Base-by-base conservation (phyloP, 2,113 vertebrate species). In the Machaerirhynchus nigripectus region DNA sequence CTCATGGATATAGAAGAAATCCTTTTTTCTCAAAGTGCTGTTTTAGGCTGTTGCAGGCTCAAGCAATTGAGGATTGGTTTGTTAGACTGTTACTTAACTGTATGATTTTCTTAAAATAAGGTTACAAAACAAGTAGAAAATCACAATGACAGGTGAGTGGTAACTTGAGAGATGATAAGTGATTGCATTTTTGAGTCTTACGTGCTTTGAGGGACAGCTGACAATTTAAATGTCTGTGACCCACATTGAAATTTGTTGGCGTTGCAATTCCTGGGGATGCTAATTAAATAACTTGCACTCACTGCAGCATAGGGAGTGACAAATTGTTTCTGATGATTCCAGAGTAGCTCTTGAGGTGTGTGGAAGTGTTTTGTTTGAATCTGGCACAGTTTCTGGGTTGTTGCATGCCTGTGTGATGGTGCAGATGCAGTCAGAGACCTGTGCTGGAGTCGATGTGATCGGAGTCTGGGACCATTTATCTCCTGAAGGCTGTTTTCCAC, bases 321-420 rank as follows among this genome's bases (percentile, higher is more conserved):
- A 61, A 5, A 30, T 23, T 60, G 57, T 76, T 85, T 76, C 57
- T 88, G 49, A 13, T 35, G 40, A 26, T 33, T 44, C 21, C 15
- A 39, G 40, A 76, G 31, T 33, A 90, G 65, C 42, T 80, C 13
- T 30, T 86, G 75, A 80, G n/a, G 24, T 44, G 27, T 44, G 26
- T 82, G n/a, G 47, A 90, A 40, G 20, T 35, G 19, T 21, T 87
- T 21, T 84, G 24, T 60, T 87, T 79, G 40, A 75, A 14, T 68
- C 26, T 61, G 40, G 24, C 24, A 16, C 8, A 13, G 42, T 65
- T 77, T 78, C 61, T 69, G 23, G 24, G 5, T 37, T 56, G 74
- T 33, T 60, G 60, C 11, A 21, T 0, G 0, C 21, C 15, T 33
- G 6, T 68, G 24, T 68, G 56, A 12, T 64, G 37, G 19, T 39